Conservation (phyloP, 2,797 vertebrate species). For the Falco peregrinus region DNA sequence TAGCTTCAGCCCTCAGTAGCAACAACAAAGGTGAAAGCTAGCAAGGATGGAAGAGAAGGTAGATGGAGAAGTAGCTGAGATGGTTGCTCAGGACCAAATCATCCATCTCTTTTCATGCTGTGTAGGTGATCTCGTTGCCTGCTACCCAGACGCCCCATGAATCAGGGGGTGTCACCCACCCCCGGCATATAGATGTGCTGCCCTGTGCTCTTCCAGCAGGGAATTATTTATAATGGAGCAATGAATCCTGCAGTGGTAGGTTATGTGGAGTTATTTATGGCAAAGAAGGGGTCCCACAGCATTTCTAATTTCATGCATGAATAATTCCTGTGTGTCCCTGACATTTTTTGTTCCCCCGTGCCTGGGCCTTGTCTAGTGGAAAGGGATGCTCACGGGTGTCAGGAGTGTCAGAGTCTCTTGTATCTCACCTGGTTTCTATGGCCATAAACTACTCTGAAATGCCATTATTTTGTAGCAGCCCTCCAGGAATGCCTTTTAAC, state of each 20-base stretch:
- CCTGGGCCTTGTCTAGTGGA: neutral
- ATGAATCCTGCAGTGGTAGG: neutral
- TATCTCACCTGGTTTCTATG: neutral
- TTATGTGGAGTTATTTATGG: constrained; percentile 39
- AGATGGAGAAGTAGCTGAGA: neutral
- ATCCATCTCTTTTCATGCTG: neutral
- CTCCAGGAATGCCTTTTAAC: neutral
- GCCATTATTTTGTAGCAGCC: neutral
- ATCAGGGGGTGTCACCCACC: constrained; percentile 4
- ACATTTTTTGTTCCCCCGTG: neutral
- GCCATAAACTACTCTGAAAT: neutral
- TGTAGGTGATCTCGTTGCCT: neutral
- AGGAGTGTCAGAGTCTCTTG: neutral
- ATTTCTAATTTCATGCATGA: constrained; percentile 42
- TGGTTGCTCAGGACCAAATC: neutral
- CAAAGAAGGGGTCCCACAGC: neutral
- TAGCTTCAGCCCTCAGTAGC: neutral
- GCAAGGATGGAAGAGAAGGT: neutral
- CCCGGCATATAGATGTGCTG: fast-evolving
- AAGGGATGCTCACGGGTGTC: neutral
- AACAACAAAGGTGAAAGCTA: neutral
- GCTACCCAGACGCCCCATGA: neutral
- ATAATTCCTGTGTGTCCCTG: neutral
- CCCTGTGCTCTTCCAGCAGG: neutral
- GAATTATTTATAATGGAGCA: neutral